Conservation (phyloP, 2,797 vertebrate species). For the Hypotaenidia okinawae region DNA sequence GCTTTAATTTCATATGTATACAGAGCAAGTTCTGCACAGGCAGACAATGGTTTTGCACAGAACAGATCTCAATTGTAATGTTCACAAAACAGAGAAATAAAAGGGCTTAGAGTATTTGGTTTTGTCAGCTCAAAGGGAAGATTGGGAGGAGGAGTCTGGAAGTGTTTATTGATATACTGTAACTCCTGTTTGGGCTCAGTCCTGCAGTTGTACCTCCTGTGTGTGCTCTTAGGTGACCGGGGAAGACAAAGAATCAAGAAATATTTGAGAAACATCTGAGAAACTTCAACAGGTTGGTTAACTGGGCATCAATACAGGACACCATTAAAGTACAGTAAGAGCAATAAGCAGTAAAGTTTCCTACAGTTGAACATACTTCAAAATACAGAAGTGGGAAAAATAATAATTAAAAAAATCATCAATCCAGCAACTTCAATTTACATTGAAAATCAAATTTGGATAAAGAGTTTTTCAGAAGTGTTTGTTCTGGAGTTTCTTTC, state of each 20-base stretch:
- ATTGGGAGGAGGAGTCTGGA: background rate
- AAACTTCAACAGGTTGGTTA: background rate
- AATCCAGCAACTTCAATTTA: background rate
- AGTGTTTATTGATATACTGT: background rate
- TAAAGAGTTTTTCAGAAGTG: background rate
- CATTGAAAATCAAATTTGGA: background rate
- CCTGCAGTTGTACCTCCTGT: background rate
- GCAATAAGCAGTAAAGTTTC: background rate
- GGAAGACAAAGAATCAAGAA: background rate
- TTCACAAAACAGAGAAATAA: background rate
- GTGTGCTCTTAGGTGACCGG: background rate
- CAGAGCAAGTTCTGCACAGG: background rate
- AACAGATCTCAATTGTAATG: background rate
- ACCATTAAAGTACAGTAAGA: background rate
- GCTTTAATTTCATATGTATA: background rate
- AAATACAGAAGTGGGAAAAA: background rate
- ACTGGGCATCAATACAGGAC: background rate
- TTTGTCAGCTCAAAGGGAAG: background rate
- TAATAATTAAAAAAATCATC: accelerated
- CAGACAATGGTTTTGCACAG: background rate
- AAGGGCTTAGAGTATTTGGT: background rate
- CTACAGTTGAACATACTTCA: background rate
- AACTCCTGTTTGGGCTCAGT: background rate
- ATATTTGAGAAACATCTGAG: background rate
- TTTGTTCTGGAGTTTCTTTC: constrained; percentile 16